phyloP scores from a whole-genome alignment of 2,113 vertebrate species.

The Engraulis encrasicolus region DNA sequence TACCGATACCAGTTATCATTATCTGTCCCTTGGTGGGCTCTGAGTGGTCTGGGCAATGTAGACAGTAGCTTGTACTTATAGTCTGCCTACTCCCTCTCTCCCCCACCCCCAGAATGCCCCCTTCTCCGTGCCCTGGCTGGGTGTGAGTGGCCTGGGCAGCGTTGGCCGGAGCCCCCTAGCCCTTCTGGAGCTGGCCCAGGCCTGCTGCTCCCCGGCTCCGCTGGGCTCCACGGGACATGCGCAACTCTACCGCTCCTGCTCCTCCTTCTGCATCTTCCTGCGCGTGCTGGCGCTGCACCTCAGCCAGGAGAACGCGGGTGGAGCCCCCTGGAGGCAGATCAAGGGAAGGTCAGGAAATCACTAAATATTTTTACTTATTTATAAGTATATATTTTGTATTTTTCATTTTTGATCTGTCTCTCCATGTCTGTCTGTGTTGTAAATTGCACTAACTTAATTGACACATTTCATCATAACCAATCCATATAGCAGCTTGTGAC shows the following conservation, averaged over 20 bases:
- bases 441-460: no score
- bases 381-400: no score
- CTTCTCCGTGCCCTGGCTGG: constrained; percentile 91
- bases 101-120: constrained; percentile 77
- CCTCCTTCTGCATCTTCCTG: constrained; percentile 94
- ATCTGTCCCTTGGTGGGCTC: no score
- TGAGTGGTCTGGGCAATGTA: no score
- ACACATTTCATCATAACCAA: no score
- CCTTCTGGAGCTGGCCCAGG: constrained; percentile 85
- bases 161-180: constrained; percentile 83
- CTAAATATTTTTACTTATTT: no score
- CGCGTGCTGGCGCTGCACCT: constrained; percentile 86
- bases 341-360: constrained; percentile 88
- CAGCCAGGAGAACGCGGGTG: constrained; percentile 76
- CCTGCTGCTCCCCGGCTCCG: constrained; percentile 75
- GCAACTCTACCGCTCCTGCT: constrained; percentile 84
- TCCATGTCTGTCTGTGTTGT: no score
- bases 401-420: no score
- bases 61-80: no score
- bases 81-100: constrained; percentile 5
- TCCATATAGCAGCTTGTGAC: no score
- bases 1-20: no score
- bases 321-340: constrained; percentile 93
- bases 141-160: constrained; percentile 82
- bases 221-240: constrained; percentile 65